Percentiles rank a stretch among this genome's conserved stretches.
phyloP scores from a whole-genome alignment of 1,140 invertebrate genomes.

The Bursaphelenchus mucronatus region DNA sequence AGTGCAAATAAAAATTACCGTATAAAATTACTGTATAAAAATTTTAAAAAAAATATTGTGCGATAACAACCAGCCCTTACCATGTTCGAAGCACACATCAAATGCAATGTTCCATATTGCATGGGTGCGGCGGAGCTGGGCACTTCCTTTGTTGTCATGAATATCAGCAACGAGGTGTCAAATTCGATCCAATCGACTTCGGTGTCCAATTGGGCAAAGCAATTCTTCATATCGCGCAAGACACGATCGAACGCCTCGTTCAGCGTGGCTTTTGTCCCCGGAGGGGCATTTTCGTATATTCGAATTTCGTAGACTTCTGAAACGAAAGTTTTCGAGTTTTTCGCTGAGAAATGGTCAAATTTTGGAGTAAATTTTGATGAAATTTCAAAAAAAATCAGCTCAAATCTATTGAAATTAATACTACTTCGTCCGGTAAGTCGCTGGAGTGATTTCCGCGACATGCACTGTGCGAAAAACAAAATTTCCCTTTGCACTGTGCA shows the following conservation, averaged over 20 bases:
- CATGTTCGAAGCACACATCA: slow-evolving; percentile 47
- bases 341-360: too few relatives aligned
- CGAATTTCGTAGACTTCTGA: slow-evolving; percentile 49
- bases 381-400: too few relatives aligned
- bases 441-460: too few relatives aligned
- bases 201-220: slow-evolving; percentile 46
- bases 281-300: slow-evolving; percentile 46
- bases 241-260: slow-evolving; percentile 46
- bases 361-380: too few relatives aligned
- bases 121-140: slow-evolving; percentile 21
- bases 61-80: too few relatives aligned
- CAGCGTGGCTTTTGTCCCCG: slow-evolving; percentile 48
- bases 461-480: too few relatives aligned
- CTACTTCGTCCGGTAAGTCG: too few relatives aligned
- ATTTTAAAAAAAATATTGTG: too few relatives aligned
- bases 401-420: too few relatives aligned
- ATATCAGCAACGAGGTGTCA: slow-evolving; percentile 43
- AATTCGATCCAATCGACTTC: slow-evolving; percentile 45
- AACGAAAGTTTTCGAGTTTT: background rate
- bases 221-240: slow-evolving; percentile 42
- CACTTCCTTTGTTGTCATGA: slow-evolving; percentile 41
- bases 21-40: too few relatives aligned
- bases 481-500: too few relatives aligned
- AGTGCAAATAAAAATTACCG: too few relatives aligned
- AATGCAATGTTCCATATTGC: slow-evolving; percentile 42